Base-by-base conservation (phyloP, 2,113 vertebrate species). In the Parotia lawesii region DNA sequence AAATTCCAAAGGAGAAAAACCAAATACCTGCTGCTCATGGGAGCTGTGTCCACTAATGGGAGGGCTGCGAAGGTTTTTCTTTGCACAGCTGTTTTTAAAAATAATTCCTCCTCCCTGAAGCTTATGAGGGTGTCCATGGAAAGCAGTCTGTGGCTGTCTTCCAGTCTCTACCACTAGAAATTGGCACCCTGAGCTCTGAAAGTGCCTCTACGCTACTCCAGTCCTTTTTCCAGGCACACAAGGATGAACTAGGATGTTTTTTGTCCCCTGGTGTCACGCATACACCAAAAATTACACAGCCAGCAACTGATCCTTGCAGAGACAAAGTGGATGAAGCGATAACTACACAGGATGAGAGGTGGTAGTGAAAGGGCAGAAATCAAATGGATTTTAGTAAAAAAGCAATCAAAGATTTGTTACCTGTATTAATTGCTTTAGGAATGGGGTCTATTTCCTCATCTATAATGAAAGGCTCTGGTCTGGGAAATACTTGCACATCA, bases 401-500 rank as follows among this genome's bases (percentile, higher is more conserved):
- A 60, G 25, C 28, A 71, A 54, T 28, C 61, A 38, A 78, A 94
- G 40, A 37, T 50, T 74, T 15, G 9, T 96, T 98, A 99, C 99
- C 99, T 98, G 99, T 98, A 75, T 97, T 99, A 96, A 99, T 99
- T 77, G 96, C 93, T 96, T 98, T 98, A 51, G 99, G 98, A 80
- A 98, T 81, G 27, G 99, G 99, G 64, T 99, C 99, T 60, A 99
- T 98, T 94, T 99, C 99, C 73, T 99, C 99, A 92, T 99, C 99
- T 88, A 99, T 96, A 50, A 99, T 84, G 31, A 99, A 97, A 33
- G 99, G 98, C 77, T 99, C 99, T 60, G 99, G 99, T 65, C 99
- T 98, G 85, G 99, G 99, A 96, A 99, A 99, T 57, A 99, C 99
- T 97, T 99, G 99, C 78, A 99, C 99, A 18, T 99, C 99, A 54